A percentile compares a stretch with the other conserved stretches of the same genome.
Conservation (phyloP, 2,888 invertebrate genomes). For the Herminia tarsipennalis region DNA sequence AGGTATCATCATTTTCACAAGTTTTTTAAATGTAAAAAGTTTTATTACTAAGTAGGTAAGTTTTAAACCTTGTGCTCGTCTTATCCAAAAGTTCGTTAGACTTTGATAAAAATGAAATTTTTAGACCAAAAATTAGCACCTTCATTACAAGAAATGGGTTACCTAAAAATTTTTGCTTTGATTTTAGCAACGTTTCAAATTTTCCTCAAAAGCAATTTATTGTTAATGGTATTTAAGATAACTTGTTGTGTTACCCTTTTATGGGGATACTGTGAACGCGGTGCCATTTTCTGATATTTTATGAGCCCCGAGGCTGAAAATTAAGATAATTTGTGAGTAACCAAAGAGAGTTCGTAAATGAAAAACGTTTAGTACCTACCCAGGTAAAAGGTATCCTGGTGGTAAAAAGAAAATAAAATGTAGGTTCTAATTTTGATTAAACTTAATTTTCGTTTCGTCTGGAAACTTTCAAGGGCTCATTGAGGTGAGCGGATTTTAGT, state of each 20-base stretch:
- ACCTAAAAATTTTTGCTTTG: background rate
- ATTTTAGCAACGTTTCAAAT: background rate
- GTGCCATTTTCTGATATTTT: slow-evolving; percentile 17
- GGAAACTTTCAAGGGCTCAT: too few species aligned
- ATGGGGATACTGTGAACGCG: slow-evolving; percentile 5
- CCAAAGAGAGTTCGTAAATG: too few species aligned
- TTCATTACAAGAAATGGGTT: background rate
- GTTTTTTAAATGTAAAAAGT: too few species aligned
- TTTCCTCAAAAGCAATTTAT: slow-evolving; percentile 5
- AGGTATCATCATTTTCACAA: too few species aligned
- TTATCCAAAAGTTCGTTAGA: too few species aligned
- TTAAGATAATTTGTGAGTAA: slow-evolving; percentile 27
- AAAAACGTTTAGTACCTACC: background rate
- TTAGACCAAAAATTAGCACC: too few species aligned
- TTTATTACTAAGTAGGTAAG: too few species aligned
- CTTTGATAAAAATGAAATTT: background rate
- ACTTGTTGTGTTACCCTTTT: slow-evolving; percentile 11
- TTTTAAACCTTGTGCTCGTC: too few species aligned
- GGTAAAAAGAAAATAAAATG: background rate
- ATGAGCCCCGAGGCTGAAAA: slow-evolving; percentile 12
- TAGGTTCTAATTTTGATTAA: background rate
- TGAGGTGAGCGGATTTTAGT: too few species aligned
- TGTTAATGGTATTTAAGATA: slow-evolving; percentile 3
- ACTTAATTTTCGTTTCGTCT: too few species aligned
- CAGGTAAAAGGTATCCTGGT: background rate